Base-by-base conservation (phyloP, 1,140 invertebrate genomes). In the Calycopis cecrops region DNA sequence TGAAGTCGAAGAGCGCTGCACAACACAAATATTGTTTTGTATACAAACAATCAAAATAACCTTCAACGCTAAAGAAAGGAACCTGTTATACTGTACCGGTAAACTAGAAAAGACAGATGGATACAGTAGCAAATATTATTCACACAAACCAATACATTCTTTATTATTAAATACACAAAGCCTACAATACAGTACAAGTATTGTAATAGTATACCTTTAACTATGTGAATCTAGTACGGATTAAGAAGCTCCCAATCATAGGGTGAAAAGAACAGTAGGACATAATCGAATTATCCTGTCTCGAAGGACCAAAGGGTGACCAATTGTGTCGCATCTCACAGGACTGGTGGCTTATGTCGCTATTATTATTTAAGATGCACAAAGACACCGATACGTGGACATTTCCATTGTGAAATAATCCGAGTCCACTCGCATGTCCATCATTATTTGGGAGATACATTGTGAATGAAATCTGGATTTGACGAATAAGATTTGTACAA, bases 51-150 rank as follows among this genome's bases (percentile, higher is more conserved):
- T 55, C 40, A 33, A 51, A 52, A 18, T 53, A 56, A 52, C 50
- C 54, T 56, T 52, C 35, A 55, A 42, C 7, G n/a, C 21, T 18
- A 28, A 34, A 4, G 52, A 42, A 53, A 9, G 37, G 21, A 73
- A 71, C 69, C 61, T 55, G 67, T 72, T 66, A 64, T 71, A 69
- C 57, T 57, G 57, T 56, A 56, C 52, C 71, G 66, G 69, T 72
- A 72, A 67, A 65, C 68, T 76, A 79, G 73, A 72, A 69, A 69
- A 65, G 52, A 57, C 72, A 63, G 67, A 63, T 71, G 70, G 21
- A 40, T 10, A 10, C 38, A 52, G 40, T 33, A 44, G 14, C 9
- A 40, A 38, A 38, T 28, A 48, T 3, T 9, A 28, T 28, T 28
- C 21, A 4, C 14, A 44, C 40, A 44, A 17, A 14, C n/a, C 52